Evolutionary conservation across 1,140 invertebrate genomes (phyloP).

Genomic region (Listronotus oregonensis): DNA sequence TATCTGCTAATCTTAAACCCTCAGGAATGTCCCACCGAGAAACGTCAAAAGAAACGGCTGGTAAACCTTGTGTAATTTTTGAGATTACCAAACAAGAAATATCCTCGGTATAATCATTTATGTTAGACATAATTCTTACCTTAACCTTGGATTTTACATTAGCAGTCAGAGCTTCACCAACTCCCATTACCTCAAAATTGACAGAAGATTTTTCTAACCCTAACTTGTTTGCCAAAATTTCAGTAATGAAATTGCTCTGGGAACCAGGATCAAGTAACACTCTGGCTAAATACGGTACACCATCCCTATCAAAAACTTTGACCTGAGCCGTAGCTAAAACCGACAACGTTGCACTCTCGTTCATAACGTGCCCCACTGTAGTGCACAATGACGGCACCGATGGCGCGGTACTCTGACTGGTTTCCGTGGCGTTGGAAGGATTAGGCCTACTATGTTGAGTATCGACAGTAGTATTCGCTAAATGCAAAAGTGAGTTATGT

Average conservation of each 20-base stretch:
- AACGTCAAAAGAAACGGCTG: background rate
- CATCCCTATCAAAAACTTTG: background rate
- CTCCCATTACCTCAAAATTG: constrained; percentile 12
- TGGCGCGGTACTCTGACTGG: background rate
- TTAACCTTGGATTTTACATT: background rate
- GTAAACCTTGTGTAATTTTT: constrained; percentile 1
- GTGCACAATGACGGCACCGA: background rate
- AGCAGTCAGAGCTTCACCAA: constrained; percentile 1
- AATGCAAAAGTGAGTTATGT: constrained; percentile 6
- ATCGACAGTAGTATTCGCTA: constrained; percentile 1
- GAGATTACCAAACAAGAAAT: constrained; percentile 6
- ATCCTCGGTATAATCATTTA: constrained; percentile 1
- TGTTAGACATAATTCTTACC: constrained; percentile 12
- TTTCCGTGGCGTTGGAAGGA: background rate
- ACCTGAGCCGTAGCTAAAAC: constrained; percentile 5
- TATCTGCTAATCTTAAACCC: too few species aligned
- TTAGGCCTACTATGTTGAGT: background rate
- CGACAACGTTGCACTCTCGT: constrained; percentile 6
- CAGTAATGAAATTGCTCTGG: constrained; percentile 12
- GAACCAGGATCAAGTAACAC: constrained; percentile 11
- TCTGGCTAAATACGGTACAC: background rate
- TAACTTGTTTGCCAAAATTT: constrained; percentile 9
- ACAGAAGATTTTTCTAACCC: constrained; percentile 1
- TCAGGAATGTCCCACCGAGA: too few species aligned
- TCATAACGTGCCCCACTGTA: background rate